phyloP scores from a whole-genome alignment of 2,797 vertebrate species.

The Chromobotia macracanthus region DNA sequence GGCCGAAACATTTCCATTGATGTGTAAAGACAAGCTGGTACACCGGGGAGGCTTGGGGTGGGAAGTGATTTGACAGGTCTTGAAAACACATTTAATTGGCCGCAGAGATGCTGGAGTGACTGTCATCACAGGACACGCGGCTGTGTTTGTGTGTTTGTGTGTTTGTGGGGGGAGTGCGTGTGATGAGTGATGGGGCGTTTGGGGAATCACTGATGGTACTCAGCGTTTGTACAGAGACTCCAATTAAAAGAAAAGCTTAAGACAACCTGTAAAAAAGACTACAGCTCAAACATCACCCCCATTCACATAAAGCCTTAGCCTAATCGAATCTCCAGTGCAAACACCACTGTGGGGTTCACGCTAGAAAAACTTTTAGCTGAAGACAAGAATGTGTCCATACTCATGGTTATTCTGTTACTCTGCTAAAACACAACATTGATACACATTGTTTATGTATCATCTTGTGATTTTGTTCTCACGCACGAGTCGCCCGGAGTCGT shows the following conservation, averaged over 20 bases:
- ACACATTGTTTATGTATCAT: neutral
- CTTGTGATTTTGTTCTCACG: neutral
- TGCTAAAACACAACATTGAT: too few species aligned
- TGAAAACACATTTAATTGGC: slow-evolving; percentile 51
- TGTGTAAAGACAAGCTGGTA: slow-evolving; percentile 28
- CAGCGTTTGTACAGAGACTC: slow-evolving; percentile 25
- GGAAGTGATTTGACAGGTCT: slow-evolving; percentile 30
- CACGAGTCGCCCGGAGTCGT: neutral
- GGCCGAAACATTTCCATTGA: slow-evolving; percentile 29
- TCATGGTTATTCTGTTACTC: too few species aligned
- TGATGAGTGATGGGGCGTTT: slow-evolving; percentile 17
- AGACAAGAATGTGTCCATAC: too few species aligned
- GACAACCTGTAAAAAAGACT: slow-evolving; percentile 8
- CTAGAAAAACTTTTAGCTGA: too few species aligned
- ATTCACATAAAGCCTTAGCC: neutral
- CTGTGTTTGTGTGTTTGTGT: neutral
- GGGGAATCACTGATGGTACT: slow-evolving; percentile 28
- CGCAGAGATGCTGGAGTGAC: slow-evolving; percentile 32
- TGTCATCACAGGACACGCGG: slow-evolving; percentile 25
- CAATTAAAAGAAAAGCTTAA: slow-evolving; percentile 35
- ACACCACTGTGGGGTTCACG: neutral
- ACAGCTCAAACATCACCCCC: slow-evolving; percentile 17
- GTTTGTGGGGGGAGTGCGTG: neutral
- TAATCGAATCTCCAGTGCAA: neutral
- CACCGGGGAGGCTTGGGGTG: neutral